Conservation (phyloP, 1,140 invertebrate species). For the Ceratoteleas bidentatus region DNA sequence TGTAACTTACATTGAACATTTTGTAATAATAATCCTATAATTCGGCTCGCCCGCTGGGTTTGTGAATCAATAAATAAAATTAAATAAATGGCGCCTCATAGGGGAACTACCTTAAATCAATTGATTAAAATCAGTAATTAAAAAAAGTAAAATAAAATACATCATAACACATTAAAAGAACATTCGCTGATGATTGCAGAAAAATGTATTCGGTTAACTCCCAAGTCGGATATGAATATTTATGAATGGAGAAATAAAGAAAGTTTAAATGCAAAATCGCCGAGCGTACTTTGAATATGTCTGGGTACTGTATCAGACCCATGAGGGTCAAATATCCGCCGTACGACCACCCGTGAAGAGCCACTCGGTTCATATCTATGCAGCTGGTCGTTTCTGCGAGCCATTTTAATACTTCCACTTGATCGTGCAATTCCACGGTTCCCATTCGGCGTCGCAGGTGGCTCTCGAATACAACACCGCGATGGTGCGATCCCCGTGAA, state of each 20-base stretch:
- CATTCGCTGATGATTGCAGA: too few relatives aligned
- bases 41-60: too few relatives aligned
- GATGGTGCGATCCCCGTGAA: slow-evolving; percentile 95
- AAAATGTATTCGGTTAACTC: too few relatives aligned
- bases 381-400: slow-evolving; percentile 91
- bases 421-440: slow-evolving; percentile 96
- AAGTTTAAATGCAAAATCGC: background rate
- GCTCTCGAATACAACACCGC: slow-evolving; percentile 95
- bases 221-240: too few relatives aligned
- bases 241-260: background rate
- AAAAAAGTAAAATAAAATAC: too few relatives aligned
- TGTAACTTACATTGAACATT: too few relatives aligned
- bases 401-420: slow-evolving; percentile 95
- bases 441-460: slow-evolving; percentile 95
- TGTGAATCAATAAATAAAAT: too few relatives aligned
- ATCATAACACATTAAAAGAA: too few relatives aligned
- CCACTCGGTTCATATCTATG: slow-evolving; percentile 95
- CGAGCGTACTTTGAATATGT: slow-evolving; percentile 88
- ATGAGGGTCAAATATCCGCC: slow-evolving; percentile 94
- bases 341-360: slow-evolving; percentile 99
- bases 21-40: too few relatives aligned
- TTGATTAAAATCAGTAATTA: too few relatives aligned
- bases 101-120: too few relatives aligned
- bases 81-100: too few relatives aligned
- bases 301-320: slow-evolving; percentile 90